Base-by-base conservation (phyloP, 2,113 vertebrate genomes). In the Corythornis madagascariensis region DNA sequence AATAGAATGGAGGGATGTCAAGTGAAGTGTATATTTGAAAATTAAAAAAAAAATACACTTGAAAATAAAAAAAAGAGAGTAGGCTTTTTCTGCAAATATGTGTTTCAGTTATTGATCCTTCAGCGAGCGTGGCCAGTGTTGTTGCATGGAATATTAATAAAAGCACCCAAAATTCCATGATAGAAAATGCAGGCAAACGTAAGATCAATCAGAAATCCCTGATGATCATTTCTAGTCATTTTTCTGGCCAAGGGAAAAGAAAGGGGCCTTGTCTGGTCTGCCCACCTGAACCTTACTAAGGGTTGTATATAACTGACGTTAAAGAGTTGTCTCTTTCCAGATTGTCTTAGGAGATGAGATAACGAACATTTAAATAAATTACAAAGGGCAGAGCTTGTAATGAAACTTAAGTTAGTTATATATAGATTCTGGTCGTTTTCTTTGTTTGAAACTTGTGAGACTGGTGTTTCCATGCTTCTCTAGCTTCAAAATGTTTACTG, bases 271-370 rank as follows among this genome's bases (percentile, higher is more conserved):
- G 14, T 57, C 63, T 82, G 35, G 9, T 57, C 29, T 57, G n/a
- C 24, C 40, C 48, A 15, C 22, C 29, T 71, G 38, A 60, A 70
- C 45, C 50, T 88, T 29, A 40, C 16, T 20, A 50, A 55, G 29
- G 15, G 7, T 18, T 89, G 19, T 29, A 50, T 83, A 56, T 63
- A 29, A 67, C 16, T 42, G 8, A 19, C 5, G 13, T 63, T 84
- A 53, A 48, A 91, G 91, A 83, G 52, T 70, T 63, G 48, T 35
- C 43, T 86, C 45, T 76, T 76, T 60, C 87, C 72, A 71, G 42
- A 33, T 21, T 64, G 43, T 65, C 76, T 75, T 86, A 79, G 83
- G 81, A 93, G 70, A 80, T 66, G 80, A 92, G 45, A 95, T 90
- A 87, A 83, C 4, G 25, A 87, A 82, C 28, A 45, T 52, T 88